phyloP scores from a whole-genome alignment of 2,113 vertebrate species.

The Pica pica region DNA sequence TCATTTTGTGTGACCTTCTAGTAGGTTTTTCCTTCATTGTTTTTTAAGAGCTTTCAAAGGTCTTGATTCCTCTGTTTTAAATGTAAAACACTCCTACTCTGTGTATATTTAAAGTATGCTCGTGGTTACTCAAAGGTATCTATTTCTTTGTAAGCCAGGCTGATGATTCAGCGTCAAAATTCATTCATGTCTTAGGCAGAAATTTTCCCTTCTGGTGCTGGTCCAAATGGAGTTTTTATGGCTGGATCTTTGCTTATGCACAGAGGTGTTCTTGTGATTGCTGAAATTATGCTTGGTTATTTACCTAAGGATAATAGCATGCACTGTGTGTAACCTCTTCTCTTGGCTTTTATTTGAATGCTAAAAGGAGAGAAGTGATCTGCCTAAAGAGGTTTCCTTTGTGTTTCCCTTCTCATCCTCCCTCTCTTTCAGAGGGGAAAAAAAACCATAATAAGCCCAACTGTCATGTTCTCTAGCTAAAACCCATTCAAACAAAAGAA shows the following conservation, averaged over 20 bases:
- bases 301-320: background rate
- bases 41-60: background rate
- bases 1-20: background rate
- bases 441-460: background rate
- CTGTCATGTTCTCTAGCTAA: background rate
- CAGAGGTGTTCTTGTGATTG: background rate
- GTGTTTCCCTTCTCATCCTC: background rate
- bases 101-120: background rate
- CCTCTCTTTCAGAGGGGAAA: background rate
- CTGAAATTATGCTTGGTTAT: background rate
- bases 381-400: background rate
- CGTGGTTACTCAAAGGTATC: background rate
- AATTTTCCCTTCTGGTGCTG: background rate
- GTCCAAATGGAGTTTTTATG: background rate
- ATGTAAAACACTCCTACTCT: background rate
- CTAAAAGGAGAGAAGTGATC: background rate
- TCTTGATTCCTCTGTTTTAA: background rate
- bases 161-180: background rate
- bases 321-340: background rate
- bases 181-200: background rate
- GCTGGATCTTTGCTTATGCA: background rate
- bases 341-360: background rate
- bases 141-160: background rate
- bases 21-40: background rate
- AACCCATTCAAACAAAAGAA: constrained; percentile 7